These are phyloP conservation scores for Neosilurus mollespiculum DNA, from an alignment of 2,797 vertebrate species.

Conservation along the genomic window DNA sequence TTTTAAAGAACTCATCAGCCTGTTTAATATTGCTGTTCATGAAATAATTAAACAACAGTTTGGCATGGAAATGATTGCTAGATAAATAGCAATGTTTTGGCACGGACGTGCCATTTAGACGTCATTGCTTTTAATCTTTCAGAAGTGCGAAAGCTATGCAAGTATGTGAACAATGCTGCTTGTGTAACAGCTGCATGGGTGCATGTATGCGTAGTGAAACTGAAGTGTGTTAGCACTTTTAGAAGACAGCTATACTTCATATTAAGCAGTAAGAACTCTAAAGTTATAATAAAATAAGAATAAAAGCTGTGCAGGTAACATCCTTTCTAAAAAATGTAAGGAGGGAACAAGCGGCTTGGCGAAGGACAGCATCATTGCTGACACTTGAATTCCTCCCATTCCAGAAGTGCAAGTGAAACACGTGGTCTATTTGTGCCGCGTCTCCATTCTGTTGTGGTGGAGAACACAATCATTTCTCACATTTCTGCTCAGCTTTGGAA, in stretches of 20 bases:
- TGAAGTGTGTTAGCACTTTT: background rate
- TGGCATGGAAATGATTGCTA: background rate
- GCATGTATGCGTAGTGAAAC: background rate
- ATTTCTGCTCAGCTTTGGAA: constrained; percentile 68
- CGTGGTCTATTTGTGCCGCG: constrained; percentile 57
- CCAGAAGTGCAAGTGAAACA: constrained; percentile 61
- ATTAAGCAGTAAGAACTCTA: background rate
- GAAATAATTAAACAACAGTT: background rate
- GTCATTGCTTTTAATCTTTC: background rate
- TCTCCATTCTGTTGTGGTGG: constrained; percentile 62
- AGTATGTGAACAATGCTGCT: background rate
- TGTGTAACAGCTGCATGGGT: background rate
- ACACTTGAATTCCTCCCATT: constrained; percentile 67
- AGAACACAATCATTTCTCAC: constrained; percentile 68
- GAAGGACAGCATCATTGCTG: constrained; percentile 60
- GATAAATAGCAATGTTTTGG: background rate
- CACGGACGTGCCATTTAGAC: background rate
- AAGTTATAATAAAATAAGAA: background rate
- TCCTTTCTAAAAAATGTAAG: background rate
- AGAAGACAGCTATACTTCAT: background rate
- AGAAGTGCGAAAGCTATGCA: background rate
- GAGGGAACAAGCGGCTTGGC: constrained; percentile 36
- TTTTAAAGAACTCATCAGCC: background rate
- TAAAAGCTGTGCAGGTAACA: background rate
- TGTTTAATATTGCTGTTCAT: background rate